These are phyloP conservation scores for Pimpla rufipes DNA, from an alignment of 2,888 invertebrate genomes.

Conservation along the genomic window DNA sequence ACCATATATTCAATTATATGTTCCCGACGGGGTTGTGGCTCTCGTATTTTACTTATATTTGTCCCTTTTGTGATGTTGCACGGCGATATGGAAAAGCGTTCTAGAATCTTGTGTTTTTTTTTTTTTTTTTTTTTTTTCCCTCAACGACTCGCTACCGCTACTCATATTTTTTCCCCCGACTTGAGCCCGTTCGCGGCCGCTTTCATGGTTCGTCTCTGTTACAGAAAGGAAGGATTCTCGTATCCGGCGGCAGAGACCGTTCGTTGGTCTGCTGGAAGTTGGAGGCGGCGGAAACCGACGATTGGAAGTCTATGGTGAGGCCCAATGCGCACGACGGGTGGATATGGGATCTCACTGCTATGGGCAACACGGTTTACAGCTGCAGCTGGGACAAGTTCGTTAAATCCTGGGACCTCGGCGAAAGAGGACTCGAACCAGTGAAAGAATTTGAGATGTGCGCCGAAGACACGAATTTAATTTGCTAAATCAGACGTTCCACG, in stretches of 20 bases:
- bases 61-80: too few species aligned
- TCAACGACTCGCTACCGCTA: too few species aligned
- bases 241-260: conserved; percentile 88
- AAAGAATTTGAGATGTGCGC: conserved; percentile 85
- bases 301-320: conserved; percentile 31
- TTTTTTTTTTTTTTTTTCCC: too few species aligned
- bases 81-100: too few species aligned
- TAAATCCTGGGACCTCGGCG: conserved; percentile 87
- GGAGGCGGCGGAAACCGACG: conserved; percentile 74
- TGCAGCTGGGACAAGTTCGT: conserved; percentile 89
- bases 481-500: not conserved
- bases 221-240: conserved; percentile 83
- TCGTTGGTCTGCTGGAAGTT: conserved; percentile 87
- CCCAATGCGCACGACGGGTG: conserved; percentile 87
- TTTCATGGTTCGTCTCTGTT: conserved; percentile 7
- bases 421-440: conserved; percentile 85
- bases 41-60: not conserved
- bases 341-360: conserved; percentile 88
- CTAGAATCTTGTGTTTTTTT: too few species aligned
- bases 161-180: too few species aligned
- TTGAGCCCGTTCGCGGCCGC: too few species aligned
- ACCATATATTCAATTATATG: not conserved
- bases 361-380: conserved; percentile 86
- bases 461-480: not conserved
- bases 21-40: not conserved